Evolutionary conservation across 2,888 invertebrate genomes (phyloP), one percentile per base, ranked within the genome.

Genomic region (Muschampia staudingeri): DNA sequence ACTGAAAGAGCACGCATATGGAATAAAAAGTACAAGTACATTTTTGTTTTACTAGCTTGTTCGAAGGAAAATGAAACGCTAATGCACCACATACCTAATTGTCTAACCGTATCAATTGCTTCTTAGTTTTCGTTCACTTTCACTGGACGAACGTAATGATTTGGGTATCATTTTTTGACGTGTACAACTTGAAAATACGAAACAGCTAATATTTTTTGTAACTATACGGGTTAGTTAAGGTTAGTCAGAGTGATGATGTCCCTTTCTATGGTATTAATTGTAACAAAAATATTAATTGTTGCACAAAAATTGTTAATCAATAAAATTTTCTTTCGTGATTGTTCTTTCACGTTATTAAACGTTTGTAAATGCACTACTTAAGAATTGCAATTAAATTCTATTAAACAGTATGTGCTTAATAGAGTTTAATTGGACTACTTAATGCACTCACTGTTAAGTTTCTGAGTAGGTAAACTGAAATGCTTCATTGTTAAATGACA

Each of bases 141-240:
- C 96, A 95, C 95, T 94, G 87, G 88, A 88, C 90, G 88, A 92
- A 91, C 91, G 89, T 85, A 88, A 88, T 91, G 80, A 94, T 93
- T 95, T 94, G 93, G 93, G 92, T 95, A 93, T 92, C 93, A 91
- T 94, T 92, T 93, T 91, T 92, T 94, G 93, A 93, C 92, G 93
- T 91, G 91, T 91, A 88, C 86, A 89, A 88, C 75, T 75, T 73
- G 16, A 16, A 14, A 16, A 16, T 89, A 92, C 86, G 87, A 90
- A 90, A 91, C 91, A 89, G 88, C 93, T 89, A 91, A 92, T 91
- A 90, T 92, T 87, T 91, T 87, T 89, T 91, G 91, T 93, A 91
- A 89, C n/a, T n/a, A 70, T n/a, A 3, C 19, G 37, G 11, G 19
- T 89, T 88, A 34, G 25, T 34, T 34, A 34, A 4, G 34, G 34